A percentile compares a stretch with the other conserved stretches of the same genome.
Conservation (phyloP, 2,888 invertebrate species). For the Ichneumoninae sp. region DNA sequence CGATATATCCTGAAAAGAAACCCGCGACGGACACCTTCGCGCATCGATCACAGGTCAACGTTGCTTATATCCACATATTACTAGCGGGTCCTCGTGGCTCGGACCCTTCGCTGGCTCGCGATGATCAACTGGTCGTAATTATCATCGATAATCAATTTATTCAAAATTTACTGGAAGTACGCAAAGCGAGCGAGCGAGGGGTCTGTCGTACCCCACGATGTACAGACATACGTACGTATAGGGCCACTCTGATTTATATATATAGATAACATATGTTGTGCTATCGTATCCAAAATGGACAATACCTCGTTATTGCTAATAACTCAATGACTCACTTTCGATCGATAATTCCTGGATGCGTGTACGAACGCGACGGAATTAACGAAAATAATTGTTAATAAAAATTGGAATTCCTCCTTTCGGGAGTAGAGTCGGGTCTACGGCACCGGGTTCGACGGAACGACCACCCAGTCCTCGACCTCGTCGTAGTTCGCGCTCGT, state of each 20-base stretch:
- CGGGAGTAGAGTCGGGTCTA: conserved; percentile 20
- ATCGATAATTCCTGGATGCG: conserved; percentile 22
- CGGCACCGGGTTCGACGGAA: conserved; percentile 60
- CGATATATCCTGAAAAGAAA: not conserved
- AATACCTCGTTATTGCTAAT: conserved; percentile 54
- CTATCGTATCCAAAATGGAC: conserved; percentile 37
- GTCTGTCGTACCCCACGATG: not conserved
- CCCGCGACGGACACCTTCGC: not conserved
- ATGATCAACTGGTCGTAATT: not conserved
- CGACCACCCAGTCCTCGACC: conserved; percentile 80
- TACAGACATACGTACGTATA: no score
- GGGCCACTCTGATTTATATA: no score
- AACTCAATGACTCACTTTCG: conserved; percentile 8
- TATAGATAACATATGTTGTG: conserved; percentile 35
- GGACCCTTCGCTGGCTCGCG: not conserved
- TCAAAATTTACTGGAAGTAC: not conserved
- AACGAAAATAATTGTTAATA: not conserved
- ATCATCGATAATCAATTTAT: not conserved
- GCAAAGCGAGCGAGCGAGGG: not conserved
- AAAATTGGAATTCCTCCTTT: conserved; percentile 27
- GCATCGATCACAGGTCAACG: conserved; percentile 12
- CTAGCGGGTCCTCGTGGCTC: not conserved
- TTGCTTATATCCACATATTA: not conserved
- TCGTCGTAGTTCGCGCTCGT: conserved; percentile 73
- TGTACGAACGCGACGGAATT: not conserved